Evolutionary conservation across 2,113 vertebrate species (phyloP), one percentile per base, ranked within the genome.

Genomic region (Nyctereutes procyonoides): DNA sequence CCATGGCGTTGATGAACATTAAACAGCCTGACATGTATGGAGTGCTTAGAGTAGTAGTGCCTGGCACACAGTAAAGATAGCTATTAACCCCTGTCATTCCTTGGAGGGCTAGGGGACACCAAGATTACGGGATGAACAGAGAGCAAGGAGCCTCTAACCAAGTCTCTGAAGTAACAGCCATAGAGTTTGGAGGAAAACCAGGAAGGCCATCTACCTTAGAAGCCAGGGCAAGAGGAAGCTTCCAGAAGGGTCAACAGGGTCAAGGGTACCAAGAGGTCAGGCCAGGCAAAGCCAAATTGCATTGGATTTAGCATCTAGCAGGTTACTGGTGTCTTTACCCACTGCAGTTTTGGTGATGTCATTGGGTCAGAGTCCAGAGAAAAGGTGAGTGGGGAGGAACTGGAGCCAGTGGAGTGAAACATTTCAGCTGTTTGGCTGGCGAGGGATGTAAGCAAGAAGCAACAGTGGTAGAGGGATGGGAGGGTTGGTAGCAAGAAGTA

Each of bases 61-160:
- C 3, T 3, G 32, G 30, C 11, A 85, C 53, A 5, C 8, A 1
- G 3, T 10, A 8, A 38, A 6, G 24, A 32, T 5, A 60, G 65
- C 58, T 60, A 0, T 7, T 13, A 15, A 43, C 15, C 0, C 1
- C 48, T 13, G 0, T 28, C 28, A 38, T 1, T 38, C 19, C 11
- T 28, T 0, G 5, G 24, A 35, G 74, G 4, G 26, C 20, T 7
- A 0, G 2, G 38, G 1, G 1, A 16, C 71, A 4, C 76, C 79
- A 63, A n/a, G 69, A n/a, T 6, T 32, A 51, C 30, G 16, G 55
- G 22, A 30, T 20, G 8, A 48, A 56, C 10, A 58, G 63, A 60
- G 17, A 38, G 53, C 2, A 8, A 55, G 35, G 35, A 77, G 7
- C 3, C 22, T 73, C 30, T 51, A 30, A 22, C 35, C 8, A 14